Evolutionary conservation across 2,797 vertebrate species (phyloP).

Genomic region (Serranus cabrilla): DNA sequence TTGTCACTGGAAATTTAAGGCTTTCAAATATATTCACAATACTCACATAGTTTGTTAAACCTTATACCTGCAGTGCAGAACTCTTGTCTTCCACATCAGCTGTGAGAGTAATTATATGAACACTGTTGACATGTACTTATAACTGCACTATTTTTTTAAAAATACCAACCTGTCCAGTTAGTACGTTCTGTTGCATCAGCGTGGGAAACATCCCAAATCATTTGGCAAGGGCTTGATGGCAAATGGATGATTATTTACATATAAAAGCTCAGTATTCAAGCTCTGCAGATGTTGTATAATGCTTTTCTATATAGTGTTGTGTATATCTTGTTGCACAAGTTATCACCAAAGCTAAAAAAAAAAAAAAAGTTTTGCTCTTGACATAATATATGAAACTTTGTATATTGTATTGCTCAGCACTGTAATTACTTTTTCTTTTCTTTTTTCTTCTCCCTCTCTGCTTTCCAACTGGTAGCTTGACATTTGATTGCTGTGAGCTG

Average conservation of each 20-base stretch:
- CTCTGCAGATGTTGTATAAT: neutral
- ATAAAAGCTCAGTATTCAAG: too few relatives aligned
- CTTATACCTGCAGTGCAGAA: too few relatives aligned
- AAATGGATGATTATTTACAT: too few relatives aligned
- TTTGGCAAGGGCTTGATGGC: too few relatives aligned
- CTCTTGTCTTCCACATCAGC: too few relatives aligned
- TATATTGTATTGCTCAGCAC: slow-evolving; percentile 20
- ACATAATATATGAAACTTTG: slow-evolving; percentile 20
- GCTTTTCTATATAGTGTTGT: too few relatives aligned
- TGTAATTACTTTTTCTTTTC: slow-evolving; percentile 51
- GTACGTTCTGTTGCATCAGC: too few relatives aligned
- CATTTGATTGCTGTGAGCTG: slow-evolving; percentile 54
- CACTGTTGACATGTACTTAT: too few relatives aligned
- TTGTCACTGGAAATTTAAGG: neutral
- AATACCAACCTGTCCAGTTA: too few relatives aligned
- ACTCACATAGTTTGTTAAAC: neutral
- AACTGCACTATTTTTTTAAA: too few relatives aligned
- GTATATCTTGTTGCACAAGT: slow-evolving; percentile 3
- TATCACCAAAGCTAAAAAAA: slow-evolving; percentile 3
- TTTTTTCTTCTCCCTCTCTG: slow-evolving; percentile 19
- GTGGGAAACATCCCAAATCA: too few relatives aligned
- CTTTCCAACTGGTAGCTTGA: slow-evolving; percentile 40
- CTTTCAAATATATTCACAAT: neutral
- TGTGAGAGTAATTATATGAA: too few relatives aligned
- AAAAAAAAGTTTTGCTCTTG: slow-evolving; percentile 8